A percentile compares a stretch with the other conserved stretches of the same genome.
Conservation (phyloP, 1,140 invertebrate genomes). For the Gonioctena quinquepunctata region DNA sequence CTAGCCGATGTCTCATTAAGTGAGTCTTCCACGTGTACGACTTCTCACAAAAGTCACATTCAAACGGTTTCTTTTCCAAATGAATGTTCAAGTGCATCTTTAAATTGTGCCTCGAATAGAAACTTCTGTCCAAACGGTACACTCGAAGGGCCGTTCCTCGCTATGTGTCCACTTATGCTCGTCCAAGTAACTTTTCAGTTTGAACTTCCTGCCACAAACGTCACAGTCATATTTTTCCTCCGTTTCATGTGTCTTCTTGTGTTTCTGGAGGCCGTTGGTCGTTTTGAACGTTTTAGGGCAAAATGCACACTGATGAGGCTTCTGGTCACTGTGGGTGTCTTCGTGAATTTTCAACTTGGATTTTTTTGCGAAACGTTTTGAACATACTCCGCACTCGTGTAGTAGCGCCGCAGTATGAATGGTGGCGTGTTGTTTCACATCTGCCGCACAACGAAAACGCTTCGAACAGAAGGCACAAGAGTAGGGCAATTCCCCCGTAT, state of each 20-base stretch:
- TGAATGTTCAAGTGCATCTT: constrained; percentile 44
- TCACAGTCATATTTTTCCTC: not conserved
- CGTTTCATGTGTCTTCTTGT: not conserved
- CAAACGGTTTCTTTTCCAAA: constrained; percentile 33
- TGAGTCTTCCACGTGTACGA: too few species aligned
- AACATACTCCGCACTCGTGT: not conserved
- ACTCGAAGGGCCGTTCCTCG: constrained; percentile 47
- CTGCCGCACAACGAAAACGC: constrained; percentile 23
- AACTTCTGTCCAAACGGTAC: constrained; percentile 45
- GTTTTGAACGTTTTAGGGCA: not conserved
- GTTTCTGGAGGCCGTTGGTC: not conserved
- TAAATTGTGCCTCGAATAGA: constrained; percentile 44
- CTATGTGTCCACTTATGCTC: constrained; percentile 42
- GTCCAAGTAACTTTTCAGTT: not conserved
- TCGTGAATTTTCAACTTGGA: not conserved
- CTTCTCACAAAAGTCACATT: constrained; percentile 43
- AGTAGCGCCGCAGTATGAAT: not conserved
- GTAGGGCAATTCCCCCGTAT: constrained; percentile 36
- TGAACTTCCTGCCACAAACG: not conserved
- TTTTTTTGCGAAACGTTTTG: not conserved
- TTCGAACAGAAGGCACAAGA: constrained; percentile 43
- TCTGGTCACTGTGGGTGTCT: not conserved
- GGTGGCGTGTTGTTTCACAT: not conserved
- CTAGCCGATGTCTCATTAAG: too few species aligned
- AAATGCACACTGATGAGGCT: not conserved